phyloP scores from a whole-genome alignment of 2,888 invertebrate species.

The Sericinus montela region DNA sequence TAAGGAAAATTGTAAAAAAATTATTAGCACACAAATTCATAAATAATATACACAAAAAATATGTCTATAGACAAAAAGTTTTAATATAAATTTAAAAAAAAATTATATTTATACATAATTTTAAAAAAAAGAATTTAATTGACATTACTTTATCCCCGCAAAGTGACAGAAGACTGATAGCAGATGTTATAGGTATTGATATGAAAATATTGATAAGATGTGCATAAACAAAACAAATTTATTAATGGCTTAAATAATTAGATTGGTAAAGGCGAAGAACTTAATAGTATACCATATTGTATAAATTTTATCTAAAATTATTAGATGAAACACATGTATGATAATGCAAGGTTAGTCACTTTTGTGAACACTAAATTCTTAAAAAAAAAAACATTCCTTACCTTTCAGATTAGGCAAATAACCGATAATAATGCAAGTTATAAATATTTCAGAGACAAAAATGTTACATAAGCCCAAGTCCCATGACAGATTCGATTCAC shows the following conservation, averaged over 20 bases:
- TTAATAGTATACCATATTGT: background rate
- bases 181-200: background rate
- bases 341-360: conserved; percentile 50
- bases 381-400: conserved; percentile 47
- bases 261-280: background rate
- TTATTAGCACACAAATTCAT: too few species aligned
- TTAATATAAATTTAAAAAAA: too few species aligned
- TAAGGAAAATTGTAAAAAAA: too few species aligned
- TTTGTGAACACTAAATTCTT: conserved; percentile 20
- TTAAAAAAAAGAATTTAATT: conserved; percentile 8
- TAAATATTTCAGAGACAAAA: conserved; percentile 59
- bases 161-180: conserved; percentile 13
- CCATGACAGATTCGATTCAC: conserved; percentile 57
- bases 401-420: conserved; percentile 62
- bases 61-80: too few species aligned
- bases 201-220: too few species aligned
- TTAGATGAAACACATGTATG: conserved; percentile 15
- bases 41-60: too few species aligned
- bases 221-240: background rate
- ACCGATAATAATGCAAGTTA: conserved; percentile 49
- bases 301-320: background rate
- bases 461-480: conserved; percentile 72
- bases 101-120: too few species aligned
- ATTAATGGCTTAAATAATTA: conserved; percentile 5
- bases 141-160: background rate